Conservation (phyloP, 2,888 invertebrate genomes). For the Drosophila sordidapex region DNA sequence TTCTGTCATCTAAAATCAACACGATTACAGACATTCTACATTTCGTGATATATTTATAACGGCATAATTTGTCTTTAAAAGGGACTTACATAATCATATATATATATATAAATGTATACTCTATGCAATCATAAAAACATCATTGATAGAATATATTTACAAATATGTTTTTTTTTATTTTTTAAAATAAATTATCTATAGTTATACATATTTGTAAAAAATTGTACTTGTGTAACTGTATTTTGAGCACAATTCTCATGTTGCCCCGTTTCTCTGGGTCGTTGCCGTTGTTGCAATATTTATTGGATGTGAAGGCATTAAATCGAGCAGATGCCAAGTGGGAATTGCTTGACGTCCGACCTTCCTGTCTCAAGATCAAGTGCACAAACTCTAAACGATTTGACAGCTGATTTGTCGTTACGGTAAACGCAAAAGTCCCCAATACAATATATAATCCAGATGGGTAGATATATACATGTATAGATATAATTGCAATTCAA, state of each 20-base stretch:
- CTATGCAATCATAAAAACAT: too few relatives aligned
- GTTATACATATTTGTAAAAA: neutral
- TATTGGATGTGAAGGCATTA: constrained; percentile 5
- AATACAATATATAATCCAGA: neutral
- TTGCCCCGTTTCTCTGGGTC: constrained; percentile 21
- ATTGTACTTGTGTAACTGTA: neutral
- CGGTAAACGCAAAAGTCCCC: constrained; percentile 7
- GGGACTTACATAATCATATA: too few relatives aligned
- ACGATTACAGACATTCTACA: neutral
- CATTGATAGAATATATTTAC: neutral
- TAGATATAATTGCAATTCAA: neutral
- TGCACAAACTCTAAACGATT: neutral
- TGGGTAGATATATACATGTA: neutral
- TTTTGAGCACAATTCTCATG: constrained; percentile 4
- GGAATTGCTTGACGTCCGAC: constrained; percentile 8
- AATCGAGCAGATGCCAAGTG: constrained; percentile 6
- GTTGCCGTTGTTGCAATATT: constrained; percentile 10
- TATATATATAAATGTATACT: too few relatives aligned
- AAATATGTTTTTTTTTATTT: neutral
- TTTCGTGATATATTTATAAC: neutral
- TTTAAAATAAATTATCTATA: neutral
- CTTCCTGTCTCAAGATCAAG: constrained; percentile 18
- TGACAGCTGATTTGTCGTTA: constrained; percentile 10
- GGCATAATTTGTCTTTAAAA: neutral
- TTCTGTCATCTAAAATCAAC: neutral